Evolutionary conservation across 2,888 invertebrate species (phyloP), one percentile per base, ranked within the genome.

Genomic region (Eutolmus rufibarbis): DNA sequence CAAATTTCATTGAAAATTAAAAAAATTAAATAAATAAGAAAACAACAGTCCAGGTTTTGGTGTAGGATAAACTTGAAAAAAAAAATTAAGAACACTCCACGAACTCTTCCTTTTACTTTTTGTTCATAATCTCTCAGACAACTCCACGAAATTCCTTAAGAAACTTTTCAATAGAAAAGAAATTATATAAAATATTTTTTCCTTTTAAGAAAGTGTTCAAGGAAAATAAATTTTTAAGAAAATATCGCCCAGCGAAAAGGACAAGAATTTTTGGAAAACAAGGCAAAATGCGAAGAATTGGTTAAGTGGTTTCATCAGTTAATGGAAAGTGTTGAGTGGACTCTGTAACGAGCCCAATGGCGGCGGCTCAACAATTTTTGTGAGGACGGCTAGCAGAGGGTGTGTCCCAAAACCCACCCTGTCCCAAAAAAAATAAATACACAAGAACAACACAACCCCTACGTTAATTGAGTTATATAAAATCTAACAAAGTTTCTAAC

Each of bases 361-460:
- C 66, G 87, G 87, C 66, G 74, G 28, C 19, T 66, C 46, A 56
- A 43, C 74, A 78, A 43, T 78, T 81, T 87, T 43, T 28, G 87
- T 85, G 87, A 85, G 74, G 85, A 76, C 79, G 85, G 87, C 87
- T 81, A 86, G 74, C n/a, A 87, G 46, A 81, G 66, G 74, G 43
- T 77, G 81, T 81, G 51, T n/a, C 66, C 66, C 23, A 28, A 66
- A 14, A 66, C 12, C 66, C 66, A 66, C 66, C 66, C 66, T 66
- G 66, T 23, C 2, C 66, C 28, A 66, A 16, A 16, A 14, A 46
- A 46, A 46, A 1, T 16, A 46, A 7, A 16, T 16, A 46, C 0
- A 28, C 12, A 66, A 51, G 51, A 51, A 51, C 51, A n/a, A 81
- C 56, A 81, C 34, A 9, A 51, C 81, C 56, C 56, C 78, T 37